A percentile compares a stretch with the other conserved stretches of the same genome.
These are phyloP conservation scores for Micropoecilia bifurca DNA, from an alignment of 2,797 vertebrate species.

Conservation along the genomic window DNA sequence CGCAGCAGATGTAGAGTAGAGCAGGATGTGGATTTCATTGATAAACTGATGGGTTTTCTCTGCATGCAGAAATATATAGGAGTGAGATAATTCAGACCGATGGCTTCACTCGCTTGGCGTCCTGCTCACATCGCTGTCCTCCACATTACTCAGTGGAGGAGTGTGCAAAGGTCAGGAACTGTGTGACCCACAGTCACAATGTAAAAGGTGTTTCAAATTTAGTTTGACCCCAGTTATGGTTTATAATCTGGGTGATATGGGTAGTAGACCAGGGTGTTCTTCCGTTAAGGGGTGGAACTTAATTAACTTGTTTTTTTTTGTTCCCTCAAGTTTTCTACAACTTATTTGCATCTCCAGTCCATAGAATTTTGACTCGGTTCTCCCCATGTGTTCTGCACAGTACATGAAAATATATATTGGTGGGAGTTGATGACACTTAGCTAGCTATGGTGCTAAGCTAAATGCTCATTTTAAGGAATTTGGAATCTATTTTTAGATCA, in stretches of 20 bases:
- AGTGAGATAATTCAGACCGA: slow-evolving; percentile 40
- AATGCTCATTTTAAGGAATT: not conserved
- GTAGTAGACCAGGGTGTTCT: not conserved
- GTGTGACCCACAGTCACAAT: not conserved
- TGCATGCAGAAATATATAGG: slow-evolving; percentile 1
- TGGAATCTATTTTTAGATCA: not conserved
- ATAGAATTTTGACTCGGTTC: not conserved
- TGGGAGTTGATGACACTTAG: not conserved
- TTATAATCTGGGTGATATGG: not conserved
- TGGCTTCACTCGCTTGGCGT: slow-evolving; percentile 11
- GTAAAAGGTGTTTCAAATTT: not conserved
- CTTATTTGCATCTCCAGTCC: not conserved
- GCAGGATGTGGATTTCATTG: slow-evolving; percentile 20
- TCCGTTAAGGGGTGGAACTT: not conserved
- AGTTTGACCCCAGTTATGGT: not conserved
- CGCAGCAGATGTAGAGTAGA: slow-evolving; percentile 7
- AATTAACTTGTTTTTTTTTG: not conserved
- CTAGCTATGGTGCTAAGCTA: not conserved
- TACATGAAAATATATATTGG: not conserved
- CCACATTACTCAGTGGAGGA: slow-evolving; percentile 21
- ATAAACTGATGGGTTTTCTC: slow-evolving; percentile 12
- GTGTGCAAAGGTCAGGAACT: not conserved
- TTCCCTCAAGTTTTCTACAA: not conserved
- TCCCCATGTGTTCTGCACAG: not conserved
- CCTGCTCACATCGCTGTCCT: slow-evolving; percentile 2